A percentile compares a stretch with the other conserved stretches of the same genome.
These are phyloP conservation scores for Brachylomia viminalis DNA, from an alignment of 2,888 invertebrate genomes.

Conservation along the genomic window DNA sequence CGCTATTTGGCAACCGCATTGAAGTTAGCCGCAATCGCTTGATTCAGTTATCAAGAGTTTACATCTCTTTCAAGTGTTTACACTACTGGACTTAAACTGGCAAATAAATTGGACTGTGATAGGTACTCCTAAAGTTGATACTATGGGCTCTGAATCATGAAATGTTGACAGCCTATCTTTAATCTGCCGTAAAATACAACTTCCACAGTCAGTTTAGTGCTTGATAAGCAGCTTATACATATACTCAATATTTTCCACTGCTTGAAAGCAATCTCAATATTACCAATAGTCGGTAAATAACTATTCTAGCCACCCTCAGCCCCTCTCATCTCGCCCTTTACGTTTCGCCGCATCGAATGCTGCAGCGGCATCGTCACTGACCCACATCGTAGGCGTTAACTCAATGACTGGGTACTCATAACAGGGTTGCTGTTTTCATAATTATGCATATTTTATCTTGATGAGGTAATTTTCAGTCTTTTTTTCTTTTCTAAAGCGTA, in stretches of 20 bases:
- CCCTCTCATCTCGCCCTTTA: conserved; percentile 81
- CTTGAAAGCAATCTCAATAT: conserved; percentile 49
- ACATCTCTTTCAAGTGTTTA: conserved; percentile 36
- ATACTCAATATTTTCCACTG: conserved; percentile 28
- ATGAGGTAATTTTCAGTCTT: conserved; percentile 13
- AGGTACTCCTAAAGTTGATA: background rate
- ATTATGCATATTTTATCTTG: conserved; percentile 45
- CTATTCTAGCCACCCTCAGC: conserved; percentile 70
- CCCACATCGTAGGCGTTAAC: conserved; percentile 81
- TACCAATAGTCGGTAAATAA: conserved; percentile 52
- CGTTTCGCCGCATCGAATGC: conserved; percentile 79
- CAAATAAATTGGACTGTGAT: conserved; percentile 4
- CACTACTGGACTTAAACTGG: background rate
- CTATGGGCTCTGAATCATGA: background rate
- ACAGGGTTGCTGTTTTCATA: conserved; percentile 51
- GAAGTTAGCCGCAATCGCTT: conserved; percentile 44
- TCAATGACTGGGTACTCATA: conserved; percentile 74
- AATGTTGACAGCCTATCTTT: conserved; percentile 1
- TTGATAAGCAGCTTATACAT: conserved; percentile 36
- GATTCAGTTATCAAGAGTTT: conserved; percentile 36
- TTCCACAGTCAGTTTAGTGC: background rate
- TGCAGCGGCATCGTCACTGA: conserved; percentile 81
- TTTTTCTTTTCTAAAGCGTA: background rate
- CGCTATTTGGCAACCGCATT: conserved; percentile 44
- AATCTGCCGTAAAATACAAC: conserved; percentile 5